A percentile compares a stretch with the other conserved stretches of the same genome.
These are phyloP conservation scores for Ptychodera flava DNA, from an alignment of 35 echinoderm and acorn worm genomes.

Conservation along the genomic window DNA sequence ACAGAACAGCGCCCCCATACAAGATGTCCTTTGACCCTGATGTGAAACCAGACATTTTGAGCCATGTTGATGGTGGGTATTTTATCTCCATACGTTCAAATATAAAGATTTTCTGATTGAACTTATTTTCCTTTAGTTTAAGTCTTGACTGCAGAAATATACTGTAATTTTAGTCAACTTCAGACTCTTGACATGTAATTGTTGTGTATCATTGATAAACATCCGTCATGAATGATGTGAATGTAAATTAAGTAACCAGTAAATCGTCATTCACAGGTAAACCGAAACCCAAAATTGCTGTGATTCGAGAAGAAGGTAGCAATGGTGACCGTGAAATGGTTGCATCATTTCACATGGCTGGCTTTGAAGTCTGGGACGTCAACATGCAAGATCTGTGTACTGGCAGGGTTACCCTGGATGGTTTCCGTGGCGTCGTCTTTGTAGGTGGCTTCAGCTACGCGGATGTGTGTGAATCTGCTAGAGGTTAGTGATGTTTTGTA, in stretches of 20 bases:
- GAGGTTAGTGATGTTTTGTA: constrained; percentile 56
- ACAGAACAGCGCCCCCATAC: constrained; percentile 72
- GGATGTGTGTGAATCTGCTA: constrained; percentile 86
- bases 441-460: constrained; percentile 98
- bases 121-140: too few species aligned
- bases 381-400: constrained; percentile 94
- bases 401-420: constrained; percentile 47
- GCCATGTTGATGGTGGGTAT: background rate
- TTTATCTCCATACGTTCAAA: too few species aligned
- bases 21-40: constrained; percentile 67
- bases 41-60: background rate
- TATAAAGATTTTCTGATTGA: too few species aligned
- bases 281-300: constrained; percentile 68
- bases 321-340: constrained; percentile 98
- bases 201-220: too few species aligned
- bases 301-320: constrained; percentile 95
- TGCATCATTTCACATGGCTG: constrained; percentile 74
- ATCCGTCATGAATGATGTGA: too few species aligned
- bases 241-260: too few species aligned
- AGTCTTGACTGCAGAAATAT: too few species aligned
- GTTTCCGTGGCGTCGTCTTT: constrained; percentile 96
- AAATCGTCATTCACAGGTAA: too few species aligned
- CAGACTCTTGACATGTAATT: too few species aligned
- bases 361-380: constrained; percentile 94
- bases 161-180: too few species aligned